Conservation (phyloP, 2,888 invertebrate genomes). For the Sinhomidia bicolor region DNA sequence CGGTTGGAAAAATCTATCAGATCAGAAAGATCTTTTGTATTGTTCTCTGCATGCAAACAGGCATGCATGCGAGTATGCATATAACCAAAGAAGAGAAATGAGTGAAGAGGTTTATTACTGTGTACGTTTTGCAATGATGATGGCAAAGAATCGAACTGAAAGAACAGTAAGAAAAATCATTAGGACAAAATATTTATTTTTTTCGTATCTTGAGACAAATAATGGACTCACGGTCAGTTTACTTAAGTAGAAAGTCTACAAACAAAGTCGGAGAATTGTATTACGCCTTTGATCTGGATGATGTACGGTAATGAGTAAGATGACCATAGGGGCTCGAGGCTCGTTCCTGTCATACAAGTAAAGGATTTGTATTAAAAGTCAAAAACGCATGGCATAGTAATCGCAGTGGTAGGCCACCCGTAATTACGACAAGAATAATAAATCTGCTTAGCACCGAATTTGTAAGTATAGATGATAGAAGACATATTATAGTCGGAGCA, state of each 20-base stretch:
- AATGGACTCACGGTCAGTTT: slow-evolving; percentile 35
- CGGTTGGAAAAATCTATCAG: slow-evolving; percentile 37
- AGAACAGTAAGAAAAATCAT: slow-evolving; percentile 18
- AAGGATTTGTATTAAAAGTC: slow-evolving; percentile 49
- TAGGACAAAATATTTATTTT: neutral
- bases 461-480: slow-evolving; percentile 32
- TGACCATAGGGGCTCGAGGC: slow-evolving; percentile 67
- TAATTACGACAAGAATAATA: slow-evolving; percentile 66
- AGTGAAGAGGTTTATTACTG: neutral
- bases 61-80: neutral
- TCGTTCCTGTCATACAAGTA: slow-evolving; percentile 67
- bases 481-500: slow-evolving; percentile 47
- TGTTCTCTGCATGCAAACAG: slow-evolving; percentile 58
- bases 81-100: neutral
- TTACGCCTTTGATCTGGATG: slow-evolving; percentile 65
- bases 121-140: too few relatives aligned
- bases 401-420: slow-evolving; percentile 73
- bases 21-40: slow-evolving; percentile 46
- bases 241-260: slow-evolving; percentile 10
- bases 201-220: slow-evolving; percentile 33
- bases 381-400: slow-evolving; percentile 47
- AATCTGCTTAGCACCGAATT: slow-evolving; percentile 69
- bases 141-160: neutral
- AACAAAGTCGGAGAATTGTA: slow-evolving; percentile 34
- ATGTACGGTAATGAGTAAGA: slow-evolving; percentile 68